These are phyloP conservation scores for Gallinago stenura DNA, from an alignment of 2,797 vertebrate species.

Conservation along the genomic window DNA sequence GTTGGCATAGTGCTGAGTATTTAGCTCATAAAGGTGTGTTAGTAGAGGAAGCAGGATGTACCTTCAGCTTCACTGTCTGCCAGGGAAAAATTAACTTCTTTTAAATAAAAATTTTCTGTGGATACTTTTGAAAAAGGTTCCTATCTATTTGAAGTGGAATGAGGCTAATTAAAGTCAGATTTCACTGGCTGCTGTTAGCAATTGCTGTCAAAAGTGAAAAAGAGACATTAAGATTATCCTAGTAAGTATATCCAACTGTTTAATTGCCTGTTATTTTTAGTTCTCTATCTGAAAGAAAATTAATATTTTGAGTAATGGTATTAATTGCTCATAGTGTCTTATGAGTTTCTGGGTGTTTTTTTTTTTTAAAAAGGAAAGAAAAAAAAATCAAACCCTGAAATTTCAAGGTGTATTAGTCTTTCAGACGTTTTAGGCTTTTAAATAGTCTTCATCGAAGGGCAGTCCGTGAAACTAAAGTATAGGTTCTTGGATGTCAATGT, in stretches of 20 bases:
- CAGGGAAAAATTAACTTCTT: background rate
- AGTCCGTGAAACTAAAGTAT: background rate
- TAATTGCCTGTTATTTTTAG: constrained; percentile 34
- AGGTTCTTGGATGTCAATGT: background rate
- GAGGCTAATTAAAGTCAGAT: background rate
- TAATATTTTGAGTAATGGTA: background rate
- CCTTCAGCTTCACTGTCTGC: background rate
- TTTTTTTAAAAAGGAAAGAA: background rate
- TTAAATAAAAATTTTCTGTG: background rate
- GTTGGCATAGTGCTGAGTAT: background rate
- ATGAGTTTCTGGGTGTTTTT: background rate
- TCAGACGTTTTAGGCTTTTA: background rate
- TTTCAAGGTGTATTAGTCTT: background rate
- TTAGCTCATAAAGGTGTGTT: background rate
- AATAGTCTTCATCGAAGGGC: background rate
- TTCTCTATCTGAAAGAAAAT: background rate
- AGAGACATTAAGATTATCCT: background rate
- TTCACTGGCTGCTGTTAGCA: background rate
- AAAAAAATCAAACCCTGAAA: background rate
- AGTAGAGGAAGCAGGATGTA: background rate
- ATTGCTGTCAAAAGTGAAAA: background rate
- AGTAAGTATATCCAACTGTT: background rate
- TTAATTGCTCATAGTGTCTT: background rate
- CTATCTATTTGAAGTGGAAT: background rate
- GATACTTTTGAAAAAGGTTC: background rate